Base-by-base conservation (phyloP, 2,113 vertebrate species). In the Caretta caretta region DNA sequence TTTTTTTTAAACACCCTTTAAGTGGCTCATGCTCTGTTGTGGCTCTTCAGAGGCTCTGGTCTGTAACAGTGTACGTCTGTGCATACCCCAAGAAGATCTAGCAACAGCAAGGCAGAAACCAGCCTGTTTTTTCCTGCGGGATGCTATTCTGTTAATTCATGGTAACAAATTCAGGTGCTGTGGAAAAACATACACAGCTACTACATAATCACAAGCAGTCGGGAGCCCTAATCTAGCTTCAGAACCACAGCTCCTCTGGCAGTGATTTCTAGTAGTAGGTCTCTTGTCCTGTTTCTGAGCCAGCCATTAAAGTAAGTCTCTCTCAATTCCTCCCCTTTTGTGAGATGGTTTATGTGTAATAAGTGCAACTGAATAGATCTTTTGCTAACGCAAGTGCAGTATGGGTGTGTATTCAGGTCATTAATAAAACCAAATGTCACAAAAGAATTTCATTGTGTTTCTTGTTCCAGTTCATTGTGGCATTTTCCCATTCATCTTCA, bases 371-470 rank as follows among this genome's bases (percentile, higher is more conserved):
- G 1, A 16, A 1, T 56, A 79, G 54, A 19, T 86, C 76, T 91
- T 54, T 29, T 57, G 79, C 7, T 59, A 17, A 48, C 16, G 88
- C 3, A 10, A 38, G 54, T 9, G 51, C 35, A 82, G 5, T 0
- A 4, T 10, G 25, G 17, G 29, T 27, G 93, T 86, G 81, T 2
- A 35, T 59, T 86, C 3, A 35, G 24, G 22, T 76, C 42, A 24
- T 24, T 42, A 76, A 76, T 25, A 76, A 54, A 17, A 14, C 90
- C 6, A 42, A 31, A 16, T 10, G 7, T 90, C 50, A 2, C n/a
- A 7, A 38, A 16, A 50, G 53, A 7, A 75, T 2, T 1, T 0
- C 0, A 0, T 56, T 38, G 16, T 3, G 2, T 9, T 29, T 27
- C 83, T 46, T 54, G 13, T 10, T 75, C 22, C 56, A 62, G 35